These are phyloP conservation scores for Hoplodrina ambigua DNA, from an alignment of 2,888 invertebrate genomes.

Conservation along the genomic window DNA sequence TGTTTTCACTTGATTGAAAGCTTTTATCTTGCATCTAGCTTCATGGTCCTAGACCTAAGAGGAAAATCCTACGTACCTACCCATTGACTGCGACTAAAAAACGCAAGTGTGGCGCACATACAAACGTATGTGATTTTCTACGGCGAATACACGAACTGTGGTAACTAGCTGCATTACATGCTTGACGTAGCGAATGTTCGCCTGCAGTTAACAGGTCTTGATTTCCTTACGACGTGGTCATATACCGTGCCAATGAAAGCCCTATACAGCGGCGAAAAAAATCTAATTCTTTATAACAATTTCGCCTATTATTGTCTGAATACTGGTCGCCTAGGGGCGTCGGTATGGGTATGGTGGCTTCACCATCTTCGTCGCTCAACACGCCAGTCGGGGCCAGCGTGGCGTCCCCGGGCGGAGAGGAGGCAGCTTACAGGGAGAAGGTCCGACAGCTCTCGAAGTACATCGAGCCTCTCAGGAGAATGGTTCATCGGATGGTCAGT, in stretches of 20 bases:
- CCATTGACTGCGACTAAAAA: too few relatives aligned
- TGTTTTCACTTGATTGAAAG: too few relatives aligned
- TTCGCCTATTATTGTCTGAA: slow-evolving; percentile 42
- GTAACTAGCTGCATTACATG: too few relatives aligned
- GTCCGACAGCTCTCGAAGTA: slow-evolving; percentile 98
- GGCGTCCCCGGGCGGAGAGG: slow-evolving; percentile 92
- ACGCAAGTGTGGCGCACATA: too few relatives aligned
- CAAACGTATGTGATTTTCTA: too few relatives aligned
- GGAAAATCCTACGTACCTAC: too few relatives aligned
- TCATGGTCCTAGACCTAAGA: too few relatives aligned
- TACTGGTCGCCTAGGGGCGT: slow-evolving; percentile 73
- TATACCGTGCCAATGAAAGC: background rate
- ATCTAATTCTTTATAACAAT: slow-evolving; percentile 28
- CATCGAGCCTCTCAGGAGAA: slow-evolving; percentile 97
- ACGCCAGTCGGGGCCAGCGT: slow-evolving; percentile 92
- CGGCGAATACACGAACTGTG: too few relatives aligned
- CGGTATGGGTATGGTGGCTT: slow-evolving; percentile 90
- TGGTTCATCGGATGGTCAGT: slow-evolving; percentile 96
- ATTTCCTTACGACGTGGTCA: background rate
- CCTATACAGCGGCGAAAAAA: background rate
- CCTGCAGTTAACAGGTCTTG: too few relatives aligned
- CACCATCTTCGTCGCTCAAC: slow-evolving; percentile 96
- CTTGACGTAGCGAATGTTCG: too few relatives aligned
- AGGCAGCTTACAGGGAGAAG: slow-evolving; percentile 97
- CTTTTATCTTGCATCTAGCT: too few relatives aligned